Evolutionary conservation across 1,140 invertebrate species (phyloP), one percentile per base, ranked within the genome.

Genomic region (Eulimnadia texana): DNA sequence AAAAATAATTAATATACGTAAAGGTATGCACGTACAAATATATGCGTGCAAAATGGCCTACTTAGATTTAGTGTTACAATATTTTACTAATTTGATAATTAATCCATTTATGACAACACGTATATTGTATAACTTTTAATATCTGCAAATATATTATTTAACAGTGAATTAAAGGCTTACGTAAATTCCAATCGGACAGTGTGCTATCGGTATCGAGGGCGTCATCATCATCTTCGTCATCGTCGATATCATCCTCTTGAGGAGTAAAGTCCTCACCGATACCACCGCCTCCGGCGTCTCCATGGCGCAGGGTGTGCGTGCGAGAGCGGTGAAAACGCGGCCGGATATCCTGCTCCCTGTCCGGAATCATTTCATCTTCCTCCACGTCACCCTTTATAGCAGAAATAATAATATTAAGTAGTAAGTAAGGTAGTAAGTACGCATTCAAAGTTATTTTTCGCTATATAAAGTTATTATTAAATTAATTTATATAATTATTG

Each of bases 351-450:
- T 98, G 93, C 61, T 97, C 93, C 66, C 90, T 82, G 72, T 99
- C 96, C 0, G 96, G 95, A 64, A 98, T 87, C 77, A 90, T 93
- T 70, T 93, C 91, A 75, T 99, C 95, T 69, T 98, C 93, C 71
- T 97, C 93, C 20, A 82, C 76, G 71, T 82, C 80, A 28, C 79
- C 77, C 74, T 78, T 50, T n/a, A 55, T 56, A 56, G 24, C 50
- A 60, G 47, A 23, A 20, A 47, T 29, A 10, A 58, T 23, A 11
- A 47, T 20, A 24, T 9, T 16, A 51, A 54, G 9, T 25, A 24
- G 47, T 33, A 16, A 42, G 6, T 42, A 42, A 6, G 27, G 20
- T 24, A 66, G 20, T 50, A 55, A 64, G 11, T 13, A 53, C 20
- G 20, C 63, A 23, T 53, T 47, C n/a, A n/a, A 42, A 16, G 27